Conservation (phyloP, 2,113 vertebrate species). For the Cinclus mexicanus region DNA sequence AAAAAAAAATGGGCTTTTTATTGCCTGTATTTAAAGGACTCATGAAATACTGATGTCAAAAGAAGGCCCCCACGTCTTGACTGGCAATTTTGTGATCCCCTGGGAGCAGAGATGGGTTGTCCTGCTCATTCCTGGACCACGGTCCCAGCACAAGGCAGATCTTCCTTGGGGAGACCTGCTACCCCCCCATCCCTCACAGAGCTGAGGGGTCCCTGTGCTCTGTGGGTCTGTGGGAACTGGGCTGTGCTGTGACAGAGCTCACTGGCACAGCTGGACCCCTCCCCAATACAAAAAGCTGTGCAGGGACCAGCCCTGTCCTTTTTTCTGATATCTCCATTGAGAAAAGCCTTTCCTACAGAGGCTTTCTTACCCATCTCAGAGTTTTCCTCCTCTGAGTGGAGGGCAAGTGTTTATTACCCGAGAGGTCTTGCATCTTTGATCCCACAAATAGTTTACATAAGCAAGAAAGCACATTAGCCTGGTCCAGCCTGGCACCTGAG, state of each 20-base stretch:
- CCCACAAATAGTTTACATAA: background rate
- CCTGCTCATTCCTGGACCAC: background rate
- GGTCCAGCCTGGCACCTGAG: background rate
- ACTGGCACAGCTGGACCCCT: fast-evolving
- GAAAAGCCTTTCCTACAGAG: background rate
- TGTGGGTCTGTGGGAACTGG: background rate
- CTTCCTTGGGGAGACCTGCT: background rate
- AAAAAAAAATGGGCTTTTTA: background rate
- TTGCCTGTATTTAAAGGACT: background rate
- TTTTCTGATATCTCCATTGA: background rate
- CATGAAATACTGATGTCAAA: background rate
- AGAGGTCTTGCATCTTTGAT: background rate
- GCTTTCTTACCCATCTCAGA: background rate
- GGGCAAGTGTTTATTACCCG: background rate
- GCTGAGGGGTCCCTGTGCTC: background rate
- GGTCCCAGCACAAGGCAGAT: background rate
- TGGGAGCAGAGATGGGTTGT: background rate
- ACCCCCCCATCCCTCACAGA: fast-evolving
- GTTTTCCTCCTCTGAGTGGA: background rate
- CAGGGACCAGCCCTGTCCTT: background rate
- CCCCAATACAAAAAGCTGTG: fast-evolving
- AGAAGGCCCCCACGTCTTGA: background rate
- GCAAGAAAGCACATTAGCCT: fast-evolving
- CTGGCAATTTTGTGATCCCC: fast-evolving
- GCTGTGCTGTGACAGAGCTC: background rate